Percentiles rank a stretch among this genome's conserved stretches.
These are phyloP conservation scores for Gymnobelideus leadbeateri DNA, from an alignment of 2,113 vertebrate genomes.

Conservation along the genomic window DNA sequence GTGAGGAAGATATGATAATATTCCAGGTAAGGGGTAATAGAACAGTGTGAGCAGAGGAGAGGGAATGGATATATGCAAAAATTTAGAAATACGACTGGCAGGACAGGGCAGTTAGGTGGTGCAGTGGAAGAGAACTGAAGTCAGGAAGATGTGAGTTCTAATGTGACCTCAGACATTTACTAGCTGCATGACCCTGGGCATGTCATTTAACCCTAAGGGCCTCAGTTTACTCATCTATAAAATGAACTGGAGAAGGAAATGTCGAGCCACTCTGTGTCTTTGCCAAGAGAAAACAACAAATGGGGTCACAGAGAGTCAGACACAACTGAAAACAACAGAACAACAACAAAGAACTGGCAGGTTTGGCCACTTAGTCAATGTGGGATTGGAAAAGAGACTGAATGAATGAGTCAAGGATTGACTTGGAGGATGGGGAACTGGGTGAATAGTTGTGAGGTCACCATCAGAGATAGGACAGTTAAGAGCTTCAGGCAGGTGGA, in stretches of 20 bases:
- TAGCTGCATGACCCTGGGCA: too few species aligned
- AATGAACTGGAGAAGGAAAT: too few species aligned
- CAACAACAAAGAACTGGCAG: neutral
- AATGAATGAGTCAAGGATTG: neutral
- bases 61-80: neutral
- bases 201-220: too few species aligned
- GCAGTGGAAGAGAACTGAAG: too few species aligned
- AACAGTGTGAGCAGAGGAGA: neutral
- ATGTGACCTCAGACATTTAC: too few species aligned
- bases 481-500: neutral
- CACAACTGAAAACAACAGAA: too few species aligned
- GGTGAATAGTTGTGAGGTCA: neutral
- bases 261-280: too few species aligned
- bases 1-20: neutral
- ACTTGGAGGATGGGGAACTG: neutral
- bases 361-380: neutral
- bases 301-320: too few species aligned
- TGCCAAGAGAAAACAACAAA: too few species aligned
- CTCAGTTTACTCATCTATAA: too few species aligned
- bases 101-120: neutral
- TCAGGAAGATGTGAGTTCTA: too few species aligned
- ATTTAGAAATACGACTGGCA: neutral
- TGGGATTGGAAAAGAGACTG: neutral
- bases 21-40: neutral
- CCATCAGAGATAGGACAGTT: neutral